These are phyloP conservation scores for Mimachlamys varia DNA, from an alignment of 2,888 invertebrate genomes.

Conservation along the genomic window DNA sequence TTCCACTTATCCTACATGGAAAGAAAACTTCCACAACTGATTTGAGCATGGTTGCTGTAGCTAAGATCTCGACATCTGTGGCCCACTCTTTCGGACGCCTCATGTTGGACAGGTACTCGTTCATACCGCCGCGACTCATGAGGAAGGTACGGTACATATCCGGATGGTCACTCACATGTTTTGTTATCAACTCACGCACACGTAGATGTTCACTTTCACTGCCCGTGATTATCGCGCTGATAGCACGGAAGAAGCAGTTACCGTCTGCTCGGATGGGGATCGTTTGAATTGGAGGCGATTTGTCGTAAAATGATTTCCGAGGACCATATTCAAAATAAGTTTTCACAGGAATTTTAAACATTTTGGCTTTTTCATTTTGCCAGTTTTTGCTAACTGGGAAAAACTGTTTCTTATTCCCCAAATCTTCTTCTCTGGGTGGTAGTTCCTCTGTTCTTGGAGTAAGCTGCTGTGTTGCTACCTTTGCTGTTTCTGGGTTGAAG, in stretches of 20 bases:
- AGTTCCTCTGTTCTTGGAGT: neutral
- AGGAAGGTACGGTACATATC: slow-evolving; percentile 65
- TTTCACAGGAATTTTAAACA: slow-evolving; percentile 55
- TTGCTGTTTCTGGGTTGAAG: neutral
- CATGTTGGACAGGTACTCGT: slow-evolving; percentile 63
- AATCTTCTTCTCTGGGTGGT: slow-evolving; percentile 39
- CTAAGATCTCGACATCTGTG: slow-evolving; percentile 66
- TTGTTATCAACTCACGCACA: slow-evolving; percentile 59
- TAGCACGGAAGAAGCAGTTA: slow-evolving; percentile 68
- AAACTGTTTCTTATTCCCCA: slow-evolving; percentile 54
- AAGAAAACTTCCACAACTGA: slow-evolving; percentile 64
- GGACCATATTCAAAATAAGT: slow-evolving; percentile 56
- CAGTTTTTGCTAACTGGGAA: slow-evolving; percentile 57
- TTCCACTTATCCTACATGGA: slow-evolving; percentile 48
- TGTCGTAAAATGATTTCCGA: slow-evolving; percentile 56
- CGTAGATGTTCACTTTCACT: slow-evolving; percentile 62
- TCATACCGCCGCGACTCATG: slow-evolving; percentile 66
- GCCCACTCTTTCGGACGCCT: slow-evolving; percentile 64
- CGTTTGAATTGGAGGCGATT: slow-evolving; percentile 58
- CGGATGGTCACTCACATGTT: slow-evolving; percentile 61
- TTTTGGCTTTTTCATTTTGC: slow-evolving; percentile 56
- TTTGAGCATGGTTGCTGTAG: slow-evolving; percentile 62
- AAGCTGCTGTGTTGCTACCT: neutral
- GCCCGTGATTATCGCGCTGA: slow-evolving; percentile 62
- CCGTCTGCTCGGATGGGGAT: slow-evolving; percentile 60